Conservation (phyloP, 2,888 invertebrate species). For the Hyalella azteca region DNA sequence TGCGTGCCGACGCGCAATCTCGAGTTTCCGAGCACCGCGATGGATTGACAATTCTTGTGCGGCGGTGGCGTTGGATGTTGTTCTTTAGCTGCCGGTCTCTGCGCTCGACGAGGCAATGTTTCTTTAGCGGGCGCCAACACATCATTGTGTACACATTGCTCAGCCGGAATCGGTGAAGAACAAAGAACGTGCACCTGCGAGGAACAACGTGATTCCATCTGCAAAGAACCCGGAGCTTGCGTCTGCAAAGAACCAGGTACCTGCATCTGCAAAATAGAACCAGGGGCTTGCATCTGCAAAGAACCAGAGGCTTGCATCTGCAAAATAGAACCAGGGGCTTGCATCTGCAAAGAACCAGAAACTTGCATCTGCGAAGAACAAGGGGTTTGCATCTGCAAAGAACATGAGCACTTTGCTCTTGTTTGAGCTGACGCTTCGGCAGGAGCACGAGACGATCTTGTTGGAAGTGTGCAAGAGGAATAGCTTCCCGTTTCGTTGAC, state of each 20-base stretch:
- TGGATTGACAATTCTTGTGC: background rate
- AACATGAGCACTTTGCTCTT: constrained; percentile 1
- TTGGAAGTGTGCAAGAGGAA: constrained; percentile 2
- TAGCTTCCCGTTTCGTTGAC: background rate
- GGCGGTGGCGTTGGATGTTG: no score
- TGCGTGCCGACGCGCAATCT: background rate
- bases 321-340: no score
- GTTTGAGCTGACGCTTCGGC: background rate
- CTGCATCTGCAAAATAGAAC: no score
- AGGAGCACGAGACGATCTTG: constrained; percentile 13
- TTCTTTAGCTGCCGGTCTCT: background rate
- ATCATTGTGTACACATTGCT: background rate
- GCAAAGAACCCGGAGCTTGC: no score
- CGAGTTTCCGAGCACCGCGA: background rate
- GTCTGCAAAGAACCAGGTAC: no score
- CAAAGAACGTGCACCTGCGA: no score
- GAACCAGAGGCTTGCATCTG: no score
- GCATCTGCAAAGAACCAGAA: no score
- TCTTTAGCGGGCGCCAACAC: constrained; percentile 12
- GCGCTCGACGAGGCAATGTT: constrained; percentile 5
- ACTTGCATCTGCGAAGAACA: no score
- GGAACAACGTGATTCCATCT: no score
- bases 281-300: no score
- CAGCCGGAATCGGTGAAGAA: background rate
- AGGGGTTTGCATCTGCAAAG: no score